Evolutionary conservation across 2,888 invertebrate genomes (phyloP).

Genomic region (Acanthosepion esculentum): DNA sequence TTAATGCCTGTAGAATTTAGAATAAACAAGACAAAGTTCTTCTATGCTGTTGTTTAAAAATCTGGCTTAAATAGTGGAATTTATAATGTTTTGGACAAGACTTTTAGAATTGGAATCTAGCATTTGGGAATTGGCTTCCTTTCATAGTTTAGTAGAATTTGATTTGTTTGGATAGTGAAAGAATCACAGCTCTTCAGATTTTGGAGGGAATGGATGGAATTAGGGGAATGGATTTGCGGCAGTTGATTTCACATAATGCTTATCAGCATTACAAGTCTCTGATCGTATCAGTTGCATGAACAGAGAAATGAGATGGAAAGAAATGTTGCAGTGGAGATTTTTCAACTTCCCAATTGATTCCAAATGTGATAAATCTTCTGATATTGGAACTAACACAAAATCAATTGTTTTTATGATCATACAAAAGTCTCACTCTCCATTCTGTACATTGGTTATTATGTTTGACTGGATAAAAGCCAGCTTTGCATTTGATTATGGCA

Average conservation of each 20-base stretch:
- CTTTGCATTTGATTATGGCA: not conserved
- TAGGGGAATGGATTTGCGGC: not conserved
- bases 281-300: no score
- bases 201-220: not conserved
- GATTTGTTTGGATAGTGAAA: no score
- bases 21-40: no score
- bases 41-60: no score
- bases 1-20: no score
- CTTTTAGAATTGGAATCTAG: no score
- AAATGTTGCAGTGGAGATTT: not conserved
- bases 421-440: not conserved
- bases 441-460: not conserved
- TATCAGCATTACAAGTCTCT: no score
- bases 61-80: no score
- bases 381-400: conserved; percentile 33
- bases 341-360: not conserved
- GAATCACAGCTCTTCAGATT: no score
- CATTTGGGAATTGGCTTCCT: no score
- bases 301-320: not conserved
- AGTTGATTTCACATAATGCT: not conserved
- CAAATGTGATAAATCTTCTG: not conserved
- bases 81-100: no score
- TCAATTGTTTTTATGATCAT: not conserved
- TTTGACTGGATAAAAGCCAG: not conserved
- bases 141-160: no score